Evolutionary conservation across 2,797 vertebrate genomes (phyloP).

Genomic region (Intellagama lesueurii): DNA sequence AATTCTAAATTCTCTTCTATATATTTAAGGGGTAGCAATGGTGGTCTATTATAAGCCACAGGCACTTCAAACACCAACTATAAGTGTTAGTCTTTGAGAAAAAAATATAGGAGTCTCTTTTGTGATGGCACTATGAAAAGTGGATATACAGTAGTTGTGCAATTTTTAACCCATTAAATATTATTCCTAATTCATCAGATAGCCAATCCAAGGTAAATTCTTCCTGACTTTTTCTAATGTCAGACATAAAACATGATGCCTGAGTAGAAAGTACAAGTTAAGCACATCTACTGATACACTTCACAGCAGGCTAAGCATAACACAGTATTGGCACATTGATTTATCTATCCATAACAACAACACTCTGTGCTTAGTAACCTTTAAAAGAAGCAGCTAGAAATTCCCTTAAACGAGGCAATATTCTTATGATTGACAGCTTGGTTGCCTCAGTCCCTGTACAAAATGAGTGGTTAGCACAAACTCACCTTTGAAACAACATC

Average conservation of each 20-base stretch:
- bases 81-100: too few species aligned
- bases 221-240: slow-evolving; percentile 17
- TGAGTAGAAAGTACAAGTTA: slow-evolving; percentile 37
- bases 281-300: slow-evolving; percentile 41
- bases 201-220: neutral
- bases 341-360: neutral
- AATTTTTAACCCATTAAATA: neutral
- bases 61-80: too few species aligned
- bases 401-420: slow-evolving; percentile 23
- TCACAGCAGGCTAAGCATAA: slow-evolving; percentile 43
- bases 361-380: neutral
- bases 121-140: neutral
- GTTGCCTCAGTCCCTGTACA: neutral
- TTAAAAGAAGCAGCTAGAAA: slow-evolving; percentile 28
- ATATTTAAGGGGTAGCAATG: too few species aligned
- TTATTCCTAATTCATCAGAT: neutral
- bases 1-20: too few species aligned
- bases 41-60: too few species aligned
- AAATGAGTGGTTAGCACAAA: neutral
- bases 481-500: slow-evolving; percentile 12
- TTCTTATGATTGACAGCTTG: neutral
- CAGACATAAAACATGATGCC: neutral
- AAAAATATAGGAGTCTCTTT: neutral
- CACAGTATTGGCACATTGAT: slow-evolving; percentile 48
- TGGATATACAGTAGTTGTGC: neutral